A percentile compares a stretch with the other conserved stretches of the same genome.
These are phyloP conservation scores for Hirudinaria manillensis DNA, from an alignment of 2,888 invertebrate genomes.

Conservation along the genomic window DNA sequence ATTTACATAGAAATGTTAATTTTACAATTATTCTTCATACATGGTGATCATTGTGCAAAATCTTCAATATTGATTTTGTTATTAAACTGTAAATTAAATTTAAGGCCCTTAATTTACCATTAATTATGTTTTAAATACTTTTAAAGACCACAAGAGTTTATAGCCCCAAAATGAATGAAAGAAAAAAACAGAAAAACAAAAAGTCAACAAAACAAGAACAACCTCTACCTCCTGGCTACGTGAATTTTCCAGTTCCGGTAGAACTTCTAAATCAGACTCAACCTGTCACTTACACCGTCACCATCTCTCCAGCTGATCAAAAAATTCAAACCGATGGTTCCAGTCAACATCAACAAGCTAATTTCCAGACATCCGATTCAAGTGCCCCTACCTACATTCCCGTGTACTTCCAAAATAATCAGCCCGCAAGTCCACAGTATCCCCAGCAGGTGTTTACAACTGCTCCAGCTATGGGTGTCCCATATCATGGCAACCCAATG, in stretches of 20 bases:
- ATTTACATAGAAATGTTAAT: too few relatives aligned
- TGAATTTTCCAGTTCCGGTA: conserved; percentile 1
- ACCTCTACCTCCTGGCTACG: background rate
- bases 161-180: background rate
- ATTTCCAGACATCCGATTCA: background rate
- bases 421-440: background rate
- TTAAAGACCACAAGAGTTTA: too few relatives aligned
- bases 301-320: background rate
- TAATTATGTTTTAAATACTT: too few relatives aligned
- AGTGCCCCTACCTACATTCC: background rate
- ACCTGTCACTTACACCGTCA: conserved; percentile 1
- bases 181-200: background rate
- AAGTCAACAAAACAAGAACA: background rate
- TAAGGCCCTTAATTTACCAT: too few relatives aligned
- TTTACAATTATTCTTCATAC: too few relatives aligned
- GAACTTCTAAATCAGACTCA: background rate
- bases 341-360: background rate
- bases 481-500: too few relatives aligned
- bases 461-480: too few relatives aligned
- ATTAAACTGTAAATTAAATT: too few relatives aligned
- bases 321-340: background rate
- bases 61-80: too few relatives aligned
- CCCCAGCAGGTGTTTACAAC: background rate
- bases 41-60: too few relatives aligned
- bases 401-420: background rate